Percentiles rank a stretch among this genome's conserved stretches.
These are phyloP conservation scores for Ophion ellenae DNA, from an alignment of 2,888 invertebrate genomes.

Conservation along the genomic window DNA sequence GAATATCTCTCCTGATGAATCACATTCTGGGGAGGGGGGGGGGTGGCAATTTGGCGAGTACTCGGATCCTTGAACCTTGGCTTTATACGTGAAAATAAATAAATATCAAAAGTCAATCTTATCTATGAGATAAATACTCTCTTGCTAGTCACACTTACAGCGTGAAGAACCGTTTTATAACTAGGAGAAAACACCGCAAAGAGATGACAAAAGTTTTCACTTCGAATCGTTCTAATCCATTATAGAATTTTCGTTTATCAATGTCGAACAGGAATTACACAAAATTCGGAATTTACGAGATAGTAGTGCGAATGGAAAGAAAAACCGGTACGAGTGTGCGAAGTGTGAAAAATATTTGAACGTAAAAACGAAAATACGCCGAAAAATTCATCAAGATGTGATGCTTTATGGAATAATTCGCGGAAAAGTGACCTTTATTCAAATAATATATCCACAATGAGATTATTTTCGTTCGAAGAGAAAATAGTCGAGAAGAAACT, in stretches of 20 bases:
- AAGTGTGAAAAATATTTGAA: slow-evolving; percentile 60
- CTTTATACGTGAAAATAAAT: not conserved
- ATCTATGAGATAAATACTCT: too few relatives aligned
- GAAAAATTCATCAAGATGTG: slow-evolving; percentile 76
- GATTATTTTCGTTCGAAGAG: slow-evolving; percentile 71
- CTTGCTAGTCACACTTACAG: not conserved
- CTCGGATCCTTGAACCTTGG: not conserved
- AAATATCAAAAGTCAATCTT: not conserved
- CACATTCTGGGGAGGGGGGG: too few relatives aligned
- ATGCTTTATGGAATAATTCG: slow-evolving; percentile 79
- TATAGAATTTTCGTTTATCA: slow-evolving; percentile 63
- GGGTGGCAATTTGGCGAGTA: not conserved
- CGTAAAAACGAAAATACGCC: slow-evolving; percentile 69
- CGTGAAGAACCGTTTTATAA: not conserved
- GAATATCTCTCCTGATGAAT: not conserved
- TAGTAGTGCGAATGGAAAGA: slow-evolving; percentile 36
- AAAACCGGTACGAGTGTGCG: slow-evolving; percentile 32
- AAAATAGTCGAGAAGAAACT: slow-evolving; percentile 68
- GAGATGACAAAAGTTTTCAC: slow-evolving; percentile 9
- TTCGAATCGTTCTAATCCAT: slow-evolving; percentile 24
- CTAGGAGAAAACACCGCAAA: not conserved
- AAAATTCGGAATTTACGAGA: slow-evolving; percentile 33
- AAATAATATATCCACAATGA: slow-evolving; percentile 74
- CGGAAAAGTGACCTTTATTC: slow-evolving; percentile 79
- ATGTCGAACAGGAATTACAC: slow-evolving; percentile 65